Conservation (phyloP, 2,113 vertebrate species). For the Cranoglanis bouderius region DNA sequence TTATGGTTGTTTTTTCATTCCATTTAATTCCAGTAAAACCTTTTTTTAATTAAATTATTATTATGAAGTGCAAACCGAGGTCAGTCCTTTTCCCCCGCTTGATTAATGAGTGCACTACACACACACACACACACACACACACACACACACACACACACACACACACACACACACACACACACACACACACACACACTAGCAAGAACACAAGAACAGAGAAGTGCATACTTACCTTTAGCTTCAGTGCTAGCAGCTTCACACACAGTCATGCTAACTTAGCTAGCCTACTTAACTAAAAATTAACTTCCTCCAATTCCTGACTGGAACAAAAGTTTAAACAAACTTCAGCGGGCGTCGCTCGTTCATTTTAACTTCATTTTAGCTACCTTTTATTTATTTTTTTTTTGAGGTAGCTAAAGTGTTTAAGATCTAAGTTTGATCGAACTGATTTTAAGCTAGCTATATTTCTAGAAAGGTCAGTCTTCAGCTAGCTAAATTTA, state of each 20-base stretch:
- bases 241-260: neutral
- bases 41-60: neutral
- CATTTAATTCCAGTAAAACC: neutral
- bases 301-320: too few species aligned
- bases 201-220: constrained; percentile 17
- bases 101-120: constrained; percentile 17
- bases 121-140: constrained; percentile 17
- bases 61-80: constrained; percentile 41
- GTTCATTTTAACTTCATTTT: neutral
- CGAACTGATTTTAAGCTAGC: neutral
- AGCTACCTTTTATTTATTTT: too few species aligned
- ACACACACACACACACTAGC: constrained; percentile 16
- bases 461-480: neutral
- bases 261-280: neutral
- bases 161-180: constrained; percentile 1
- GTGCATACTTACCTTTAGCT: neutral
- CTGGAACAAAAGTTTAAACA: neutral
- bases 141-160: constrained; percentile 5
- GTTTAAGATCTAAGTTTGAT: too few species aligned
- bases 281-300: neutral
- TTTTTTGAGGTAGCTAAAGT: too few species aligned
- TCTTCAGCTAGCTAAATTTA: neutral
- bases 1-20: neutral
- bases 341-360: neutral
- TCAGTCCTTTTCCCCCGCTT: neutral